Evolutionary conservation across 2,888 invertebrate species (phyloP), one percentile per base, ranked within the genome.

Genomic region (Gymnocheta viridis): DNA sequence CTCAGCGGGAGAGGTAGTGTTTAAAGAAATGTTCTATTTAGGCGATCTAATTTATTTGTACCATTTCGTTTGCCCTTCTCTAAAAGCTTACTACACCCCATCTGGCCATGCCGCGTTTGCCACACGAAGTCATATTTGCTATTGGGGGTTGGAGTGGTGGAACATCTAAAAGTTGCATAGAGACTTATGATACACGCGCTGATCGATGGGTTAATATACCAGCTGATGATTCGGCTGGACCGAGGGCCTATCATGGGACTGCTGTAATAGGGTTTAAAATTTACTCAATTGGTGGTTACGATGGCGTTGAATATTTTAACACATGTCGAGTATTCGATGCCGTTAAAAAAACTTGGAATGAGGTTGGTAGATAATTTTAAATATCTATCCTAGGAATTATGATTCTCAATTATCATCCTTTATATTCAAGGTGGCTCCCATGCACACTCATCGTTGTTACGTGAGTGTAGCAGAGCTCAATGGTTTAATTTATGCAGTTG

Each of bases 231-330:
- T 95, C 96, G 2, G 94, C 94, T 12, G 97, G 97, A 27, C 96
- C 98, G 0, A 93, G 98, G 70, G 98, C 98, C 0, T 98, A 98
- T 91, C 98, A 98, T 89, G 98, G 98, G n/a, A 96, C 97, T 0
- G 97, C 96, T 0, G 96, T 98, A 0, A 94, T 98, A 0, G 96
- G 96, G 0, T 94, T 94, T 87, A 95, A 96, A 88, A 96, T 98
- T 86, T 98, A 96, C 91, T 95, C 97, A 4, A 96, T 98, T 86
- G 98, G 98, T 0, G 98, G 98, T 4, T 98, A 98, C 89, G 97
- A 98, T 89, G 98, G 98, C n/a, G 87, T 90, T 12, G 91, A 91
- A 77, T 96, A 96, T 89, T 97, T 97, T 90, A 97, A 96, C 92
- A 96, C 96, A 7, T 96, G 96, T 87, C 94, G 97, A 9, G 96